phyloP scores from a whole-genome alignment of 1,140 invertebrate species.

The Lordiphosa stackelbergi region DNA sequence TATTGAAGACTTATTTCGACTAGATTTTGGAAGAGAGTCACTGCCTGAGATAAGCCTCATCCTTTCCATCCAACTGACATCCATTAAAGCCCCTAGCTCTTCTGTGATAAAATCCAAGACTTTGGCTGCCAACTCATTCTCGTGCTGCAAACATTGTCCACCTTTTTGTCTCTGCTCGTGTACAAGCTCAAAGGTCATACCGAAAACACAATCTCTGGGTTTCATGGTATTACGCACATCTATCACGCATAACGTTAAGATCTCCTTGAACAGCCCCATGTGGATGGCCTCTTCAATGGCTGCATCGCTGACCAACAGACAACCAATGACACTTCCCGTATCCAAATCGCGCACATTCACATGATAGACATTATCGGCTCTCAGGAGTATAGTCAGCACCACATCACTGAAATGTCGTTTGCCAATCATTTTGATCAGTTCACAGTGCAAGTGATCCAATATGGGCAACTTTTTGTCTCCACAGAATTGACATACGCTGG shows the following conservation, averaged over 20 bases:
- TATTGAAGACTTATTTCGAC: no score
- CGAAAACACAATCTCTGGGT: conserved; percentile 17
- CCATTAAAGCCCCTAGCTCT: not conserved
- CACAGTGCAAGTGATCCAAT: conserved; percentile 10
- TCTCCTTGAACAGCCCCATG: conserved; percentile 41
- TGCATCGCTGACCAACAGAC: conserved; percentile 46
- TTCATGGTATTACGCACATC: conserved; percentile 48
- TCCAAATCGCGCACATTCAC: conserved; percentile 40
- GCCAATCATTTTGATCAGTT: conserved; percentile 28
- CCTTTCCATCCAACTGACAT: no score
- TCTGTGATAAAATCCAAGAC: not conserved
- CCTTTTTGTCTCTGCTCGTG: conserved; percentile 16
- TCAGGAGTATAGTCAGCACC: conserved; percentile 41
- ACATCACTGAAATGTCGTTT: conserved; percentile 20
- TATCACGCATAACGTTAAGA: conserved; percentile 60
- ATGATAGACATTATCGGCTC: conserved; percentile 61
- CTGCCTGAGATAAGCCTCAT: no score
- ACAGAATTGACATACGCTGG: conserved; percentile 46
- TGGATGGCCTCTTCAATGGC: conserved; percentile 44
- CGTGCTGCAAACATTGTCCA: conserved; percentile 1
- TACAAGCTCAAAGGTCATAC: conserved; percentile 50
- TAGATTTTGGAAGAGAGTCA: no score
- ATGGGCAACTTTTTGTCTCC: conserved; percentile 14
- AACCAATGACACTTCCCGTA: conserved; percentile 33
- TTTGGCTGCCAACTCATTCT: not conserved